Evolutionary conservation across 2,888 invertebrate species (phyloP).

Genomic region (Netelia inedita): DNA sequence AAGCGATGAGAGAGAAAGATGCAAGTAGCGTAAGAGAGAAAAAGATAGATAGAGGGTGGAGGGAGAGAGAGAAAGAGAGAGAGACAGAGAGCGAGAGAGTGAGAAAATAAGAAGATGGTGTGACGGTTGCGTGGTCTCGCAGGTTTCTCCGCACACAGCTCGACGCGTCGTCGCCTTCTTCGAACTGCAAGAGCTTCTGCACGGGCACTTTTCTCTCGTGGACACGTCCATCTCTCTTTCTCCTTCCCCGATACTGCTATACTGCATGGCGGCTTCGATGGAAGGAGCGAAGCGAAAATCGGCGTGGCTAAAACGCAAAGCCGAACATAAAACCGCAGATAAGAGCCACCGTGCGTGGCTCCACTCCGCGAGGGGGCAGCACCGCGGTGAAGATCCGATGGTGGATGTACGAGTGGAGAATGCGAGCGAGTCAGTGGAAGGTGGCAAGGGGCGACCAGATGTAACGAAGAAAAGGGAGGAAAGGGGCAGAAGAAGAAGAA

Average conservation of each 20-base stretch:
- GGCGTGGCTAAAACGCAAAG: slow-evolving; percentile 79
- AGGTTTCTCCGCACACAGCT: slow-evolving; percentile 45
- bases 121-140: slow-evolving; percentile 47
- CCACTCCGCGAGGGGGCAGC: slow-evolving; percentile 30
- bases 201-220: slow-evolving; percentile 38
- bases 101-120: slow-evolving; percentile 57
- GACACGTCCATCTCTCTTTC: slow-evolving; percentile 47
- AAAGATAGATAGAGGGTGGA: slow-evolving; percentile 41
- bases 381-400: slow-evolving; percentile 4
- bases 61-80: slow-evolving; percentile 46
- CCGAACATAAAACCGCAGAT: slow-evolving; percentile 82
- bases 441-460: slow-evolving; percentile 63
- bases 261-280: slow-evolving; percentile 47
- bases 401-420: slow-evolving; percentile 65
- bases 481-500: slow-evolving; percentile 31
- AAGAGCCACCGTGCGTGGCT: slow-evolving; percentile 78
- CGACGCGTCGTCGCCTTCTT: slow-evolving; percentile 64
- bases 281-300: slow-evolving; percentile 68
- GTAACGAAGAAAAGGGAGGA: slow-evolving; percentile 46
- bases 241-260: slow-evolving; percentile 19
- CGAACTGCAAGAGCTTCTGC: slow-evolving; percentile 48
- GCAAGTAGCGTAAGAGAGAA: slow-evolving; percentile 51
- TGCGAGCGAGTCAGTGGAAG: slow-evolving; percentile 59
- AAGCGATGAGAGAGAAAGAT: slow-evolving; percentile 68
- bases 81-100: slow-evolving; percentile 51